A percentile compares a stretch with the other conserved stretches of the same genome.
These are phyloP conservation scores for Apocrypta bakeri DNA, from an alignment of 1,140 invertebrate genomes.

Conservation along the genomic window DNA sequence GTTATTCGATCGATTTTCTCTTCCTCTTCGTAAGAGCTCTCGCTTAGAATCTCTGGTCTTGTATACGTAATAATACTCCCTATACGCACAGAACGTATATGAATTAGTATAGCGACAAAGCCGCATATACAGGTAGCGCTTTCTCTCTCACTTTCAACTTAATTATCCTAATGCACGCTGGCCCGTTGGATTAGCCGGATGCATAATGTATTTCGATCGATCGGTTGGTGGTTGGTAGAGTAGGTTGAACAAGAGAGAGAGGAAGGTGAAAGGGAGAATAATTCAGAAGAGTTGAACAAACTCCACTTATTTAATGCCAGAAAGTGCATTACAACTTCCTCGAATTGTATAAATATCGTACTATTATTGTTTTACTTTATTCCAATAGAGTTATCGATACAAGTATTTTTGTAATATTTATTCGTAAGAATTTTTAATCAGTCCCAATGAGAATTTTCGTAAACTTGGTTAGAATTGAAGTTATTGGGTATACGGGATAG, in stretches of 20 bases:
- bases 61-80: background rate
- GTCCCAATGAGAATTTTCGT: too few relatives aligned
- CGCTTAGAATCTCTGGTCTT: background rate
- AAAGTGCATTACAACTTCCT: slow-evolving; percentile 33
- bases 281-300: slow-evolving; percentile 30
- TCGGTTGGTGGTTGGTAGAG: background rate
- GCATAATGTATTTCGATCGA: slow-evolving; percentile 36
- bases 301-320: slow-evolving; percentile 37
- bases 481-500: too few relatives aligned
- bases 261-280: background rate
- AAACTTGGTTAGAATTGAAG: too few relatives aligned
- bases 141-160: slow-evolving; percentile 18
- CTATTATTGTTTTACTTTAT: too few relatives aligned
- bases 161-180: slow-evolving; percentile 44
- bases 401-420: too few relatives aligned
- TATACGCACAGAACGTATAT: background rate
- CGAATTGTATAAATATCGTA: background rate
- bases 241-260: background rate
- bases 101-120: background rate
- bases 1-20: slow-evolving; percentile 38
- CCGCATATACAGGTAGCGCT: background rate
- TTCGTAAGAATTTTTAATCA: too few relatives aligned
- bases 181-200: slow-evolving; percentile 25
- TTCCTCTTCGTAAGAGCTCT: background rate
- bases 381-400: too few relatives aligned